Conservation (phyloP, 1,140 invertebrate genomes). For the Andricus grossulariae region DNA sequence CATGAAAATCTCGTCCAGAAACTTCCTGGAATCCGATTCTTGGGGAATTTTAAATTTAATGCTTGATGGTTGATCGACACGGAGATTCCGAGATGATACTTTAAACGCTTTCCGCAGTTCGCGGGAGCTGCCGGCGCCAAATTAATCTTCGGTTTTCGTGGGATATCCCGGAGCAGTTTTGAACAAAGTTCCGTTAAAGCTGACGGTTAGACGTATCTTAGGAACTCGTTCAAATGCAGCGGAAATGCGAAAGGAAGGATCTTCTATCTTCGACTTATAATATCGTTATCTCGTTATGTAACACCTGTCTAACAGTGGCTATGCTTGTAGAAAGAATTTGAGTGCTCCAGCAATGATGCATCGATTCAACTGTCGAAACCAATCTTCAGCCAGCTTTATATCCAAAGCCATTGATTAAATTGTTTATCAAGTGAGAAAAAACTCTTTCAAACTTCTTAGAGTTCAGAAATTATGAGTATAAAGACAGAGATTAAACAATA, state of each 20-base stretch:
- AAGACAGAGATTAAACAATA: no score
- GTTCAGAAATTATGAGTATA: no score
- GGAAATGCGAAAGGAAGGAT: constrained; percentile 46
- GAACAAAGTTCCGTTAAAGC: constrained; percentile 65
- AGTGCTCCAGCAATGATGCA: no score
- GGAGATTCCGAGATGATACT: constrained; percentile 35
- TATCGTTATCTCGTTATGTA: constrained; percentile 46
- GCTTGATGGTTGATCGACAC: constrained; percentile 22
- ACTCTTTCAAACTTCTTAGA: no score
- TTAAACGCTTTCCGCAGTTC: constrained; percentile 43
- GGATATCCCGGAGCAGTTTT: constrained; percentile 65
- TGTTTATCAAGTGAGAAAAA: no score
- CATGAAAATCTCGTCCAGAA: neutral
- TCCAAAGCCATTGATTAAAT: no score
- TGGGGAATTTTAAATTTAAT: constrained; percentile 12
- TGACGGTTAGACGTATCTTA: constrained; percentile 52
- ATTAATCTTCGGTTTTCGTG: constrained; percentile 67
- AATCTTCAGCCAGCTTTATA: no score
- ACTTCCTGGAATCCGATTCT: neutral
- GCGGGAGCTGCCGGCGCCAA: constrained; percentile 55
- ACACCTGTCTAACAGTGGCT: neutral
- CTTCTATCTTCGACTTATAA: constrained; percentile 55
- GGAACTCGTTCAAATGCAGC: constrained; percentile 32
- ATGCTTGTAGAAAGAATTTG: neutral
- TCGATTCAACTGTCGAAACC: no score